A percentile compares a stretch with the other conserved stretches of the same genome.
These are phyloP conservation scores for Marisa cornuarietis DNA, from an alignment of 1,140 invertebrate genomes.

Conservation along the genomic window DNA sequence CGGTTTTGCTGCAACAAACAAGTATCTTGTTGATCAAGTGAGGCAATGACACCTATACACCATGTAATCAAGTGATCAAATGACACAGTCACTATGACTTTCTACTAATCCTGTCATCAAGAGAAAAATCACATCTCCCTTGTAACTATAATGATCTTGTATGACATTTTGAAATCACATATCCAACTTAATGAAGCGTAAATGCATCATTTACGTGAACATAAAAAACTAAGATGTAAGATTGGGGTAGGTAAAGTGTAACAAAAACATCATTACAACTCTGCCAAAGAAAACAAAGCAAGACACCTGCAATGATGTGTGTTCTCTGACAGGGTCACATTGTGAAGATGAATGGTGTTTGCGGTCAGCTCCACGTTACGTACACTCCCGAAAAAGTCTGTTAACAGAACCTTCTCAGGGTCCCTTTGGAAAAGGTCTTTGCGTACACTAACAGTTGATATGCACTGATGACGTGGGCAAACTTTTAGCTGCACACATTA, in stretches of 20 bases:
- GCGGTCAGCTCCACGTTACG: slow-evolving; percentile 76
- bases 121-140: no score
- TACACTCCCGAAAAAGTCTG: slow-evolving; percentile 97
- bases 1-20: slow-evolving; percentile 33
- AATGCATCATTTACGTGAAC: background rate
- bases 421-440: slow-evolving; percentile 90
- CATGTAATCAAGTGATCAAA: no score
- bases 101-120: no score
- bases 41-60: no score
- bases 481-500: slow-evolving; percentile 80
- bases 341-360: slow-evolving; percentile 36
- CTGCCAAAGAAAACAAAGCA: background rate
- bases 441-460: slow-evolving; percentile 94
- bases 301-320: background rate
- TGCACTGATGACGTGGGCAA: slow-evolving; percentile 92
- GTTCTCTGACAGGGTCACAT: slow-evolving; percentile 18
- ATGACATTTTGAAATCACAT: no score
- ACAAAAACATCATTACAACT: background rate
- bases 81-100: no score
- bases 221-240: background rate
- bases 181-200: no score
- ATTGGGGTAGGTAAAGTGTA: background rate
- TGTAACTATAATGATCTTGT: no score
- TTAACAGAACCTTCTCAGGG: slow-evolving; percentile 89
- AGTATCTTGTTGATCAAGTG: background rate